Evolutionary conservation across 2,797 vertebrate genomes (phyloP), one percentile per base, ranked within the genome.

Genomic region (Myotis myotis): DNA sequence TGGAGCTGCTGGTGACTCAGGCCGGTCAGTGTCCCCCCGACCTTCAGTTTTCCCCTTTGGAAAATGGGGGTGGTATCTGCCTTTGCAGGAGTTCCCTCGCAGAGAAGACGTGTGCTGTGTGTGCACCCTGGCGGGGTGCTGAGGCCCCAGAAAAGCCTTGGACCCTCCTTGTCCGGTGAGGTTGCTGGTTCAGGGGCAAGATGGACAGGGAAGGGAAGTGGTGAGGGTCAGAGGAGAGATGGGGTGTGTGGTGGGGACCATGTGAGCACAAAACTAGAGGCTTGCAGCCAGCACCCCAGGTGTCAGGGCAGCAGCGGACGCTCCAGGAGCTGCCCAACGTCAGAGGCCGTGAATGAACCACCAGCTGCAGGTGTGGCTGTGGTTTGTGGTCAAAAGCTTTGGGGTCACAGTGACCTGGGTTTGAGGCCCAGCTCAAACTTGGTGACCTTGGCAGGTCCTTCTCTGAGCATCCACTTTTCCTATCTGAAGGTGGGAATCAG

Each of bases 51-150:
- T 84, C 79, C 64, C 49, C 49, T 11, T 76, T 79, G 36, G 80
- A 81, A 84, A 94, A 2, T 23, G 25, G 0, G 3, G 13, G 15
- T 28, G 19, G 41, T 1, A 23, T 55, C 38, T 10, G 1, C 22
- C 16, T 12, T 78, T 19, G 30, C 23, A 41, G 64, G 33, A 19
- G 53, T 47, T 51, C 36, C 33, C 44, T 38, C 44, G 22, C 44
- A 49, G 66, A 71, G 64, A 70, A 28, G 41, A 2, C 6, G n/a
- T 19, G 47, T 23, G 2, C 15, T 1, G 13, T 62, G 70, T 12
- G 6, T 16, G 23, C 11, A 6, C 9, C 36, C 47, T 2, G 15
- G 23, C 51, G 11, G 5, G 0, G 30, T 1, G 2, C 0, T 5
- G 74, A 53, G 17, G 23, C 33, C 85, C 66, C 60, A 49, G 66